phyloP scores from a whole-genome alignment of 92 coral and sea anemone species.

The Paragorgia papillata region DNA sequence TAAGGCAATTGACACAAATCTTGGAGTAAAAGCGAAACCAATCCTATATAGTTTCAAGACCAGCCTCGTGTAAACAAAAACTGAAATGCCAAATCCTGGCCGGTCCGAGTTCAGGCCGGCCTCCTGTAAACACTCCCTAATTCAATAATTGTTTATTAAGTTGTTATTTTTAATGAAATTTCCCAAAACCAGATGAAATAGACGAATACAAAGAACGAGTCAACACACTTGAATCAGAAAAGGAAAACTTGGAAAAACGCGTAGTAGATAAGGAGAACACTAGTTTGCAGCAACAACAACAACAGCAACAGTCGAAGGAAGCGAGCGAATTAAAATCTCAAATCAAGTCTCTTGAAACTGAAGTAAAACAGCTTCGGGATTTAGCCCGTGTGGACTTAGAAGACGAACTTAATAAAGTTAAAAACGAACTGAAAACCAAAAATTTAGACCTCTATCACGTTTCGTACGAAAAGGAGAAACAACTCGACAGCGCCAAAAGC shows the following conservation, averaged over 20 bases:
- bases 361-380: background rate
- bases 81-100: too few relatives aligned
- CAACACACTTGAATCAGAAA: conserved; percentile 3
- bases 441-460: conserved; percentile 11
- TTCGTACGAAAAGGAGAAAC: conserved; percentile 1
- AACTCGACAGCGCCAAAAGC: conserved; percentile 27
- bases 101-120: too few relatives aligned
- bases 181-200: conserved; percentile 6
- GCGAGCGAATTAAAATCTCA: background rate
- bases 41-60: too few relatives aligned
- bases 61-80: too few relatives aligned
- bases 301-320: background rate
- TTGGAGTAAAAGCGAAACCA: too few relatives aligned
- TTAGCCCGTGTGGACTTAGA: background rate
- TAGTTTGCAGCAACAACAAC: background rate
- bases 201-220: background rate
- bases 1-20: too few relatives aligned
- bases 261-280: background rate
- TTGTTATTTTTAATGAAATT: background rate
- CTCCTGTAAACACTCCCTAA: too few relatives aligned
- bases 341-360: background rate
- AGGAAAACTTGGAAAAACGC: background rate
- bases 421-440: conserved; percentile 10
- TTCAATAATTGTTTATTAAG: too few relatives aligned
- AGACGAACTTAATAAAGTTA: conserved; percentile 21